These are phyloP conservation scores for Ctenochaetus hawaiiensis DNA, from an alignment of 2,797 vertebrate species.

Conservation along the genomic window DNA sequence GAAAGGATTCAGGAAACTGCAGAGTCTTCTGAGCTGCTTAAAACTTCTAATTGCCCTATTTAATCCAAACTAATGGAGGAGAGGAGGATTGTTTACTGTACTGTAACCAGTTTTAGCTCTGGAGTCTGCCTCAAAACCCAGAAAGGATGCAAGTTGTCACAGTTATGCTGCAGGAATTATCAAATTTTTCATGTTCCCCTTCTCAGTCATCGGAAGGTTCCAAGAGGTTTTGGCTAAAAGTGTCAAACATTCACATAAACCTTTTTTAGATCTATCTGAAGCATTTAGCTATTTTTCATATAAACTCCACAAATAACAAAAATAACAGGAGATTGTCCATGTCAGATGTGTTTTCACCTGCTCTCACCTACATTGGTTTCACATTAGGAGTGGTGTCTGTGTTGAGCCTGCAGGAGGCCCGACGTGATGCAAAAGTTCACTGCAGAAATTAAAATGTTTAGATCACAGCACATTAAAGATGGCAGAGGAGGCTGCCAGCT, in stretches of 20 bases:
- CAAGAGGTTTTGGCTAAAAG: not conserved
- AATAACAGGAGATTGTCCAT: no score
- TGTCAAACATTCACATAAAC: not conserved
- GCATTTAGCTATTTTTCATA: no score
- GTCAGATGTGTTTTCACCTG: no score
- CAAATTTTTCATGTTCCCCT: not conserved
- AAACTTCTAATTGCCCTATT: constrained; percentile 45
- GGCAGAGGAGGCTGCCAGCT: no score
- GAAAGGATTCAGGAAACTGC: constrained; percentile 44
- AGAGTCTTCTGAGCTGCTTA: constrained; percentile 8
- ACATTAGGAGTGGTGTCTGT: no score
- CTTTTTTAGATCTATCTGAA: no score
- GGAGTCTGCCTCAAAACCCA: not conserved
- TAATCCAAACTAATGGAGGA: constrained; percentile 44
- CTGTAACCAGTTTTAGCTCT: not conserved
- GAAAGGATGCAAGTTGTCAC: not conserved
- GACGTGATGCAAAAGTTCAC: no score
- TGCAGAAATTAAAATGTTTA: no score
- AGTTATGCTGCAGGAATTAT: not conserved
- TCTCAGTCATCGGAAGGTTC: not conserved
- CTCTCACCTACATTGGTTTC: no score
- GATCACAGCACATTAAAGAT: no score
- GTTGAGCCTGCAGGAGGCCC: no score
- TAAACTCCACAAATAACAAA: no score
- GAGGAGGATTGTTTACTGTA: constrained; percentile 27